A percentile compares a stretch with the other conserved stretches of the same genome.
These are phyloP conservation scores for Drosophila eugracilis DNA, from an alignment of 1,140 invertebrate species.

Conservation along the genomic window DNA sequence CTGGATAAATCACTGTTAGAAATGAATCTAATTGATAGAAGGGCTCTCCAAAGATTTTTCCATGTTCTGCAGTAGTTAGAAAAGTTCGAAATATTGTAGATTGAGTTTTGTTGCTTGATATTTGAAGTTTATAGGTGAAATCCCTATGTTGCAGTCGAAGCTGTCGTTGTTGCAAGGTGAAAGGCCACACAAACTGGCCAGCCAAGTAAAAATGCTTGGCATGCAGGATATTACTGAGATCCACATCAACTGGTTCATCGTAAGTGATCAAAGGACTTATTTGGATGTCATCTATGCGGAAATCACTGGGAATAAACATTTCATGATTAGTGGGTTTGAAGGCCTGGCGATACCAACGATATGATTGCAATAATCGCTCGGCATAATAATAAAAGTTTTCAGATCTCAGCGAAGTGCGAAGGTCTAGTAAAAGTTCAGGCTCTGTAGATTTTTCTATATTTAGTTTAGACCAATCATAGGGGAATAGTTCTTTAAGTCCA, in stretches of 20 bases:
- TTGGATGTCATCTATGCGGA: slow-evolving; percentile 15
- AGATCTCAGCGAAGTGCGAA: slow-evolving; percentile 27
- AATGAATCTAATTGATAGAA: slow-evolving; percentile 56
- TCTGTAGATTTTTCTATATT: background rate
- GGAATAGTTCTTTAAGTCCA: slow-evolving; percentile 35
- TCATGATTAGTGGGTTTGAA: slow-evolving; percentile 11
- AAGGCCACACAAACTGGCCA: slow-evolving; percentile 50
- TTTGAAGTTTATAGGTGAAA: slow-evolving; percentile 31
- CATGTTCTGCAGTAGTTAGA: slow-evolving; percentile 30
- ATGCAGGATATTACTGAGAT: slow-evolving; percentile 48
- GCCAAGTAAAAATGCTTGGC: slow-evolving; percentile 31
- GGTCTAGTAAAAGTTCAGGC: slow-evolving; percentile 17
- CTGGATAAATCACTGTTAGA: slow-evolving; percentile 37
- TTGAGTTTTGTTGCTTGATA: slow-evolving; percentile 51
- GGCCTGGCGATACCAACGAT: slow-evolving; percentile 17
- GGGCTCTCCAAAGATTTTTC: slow-evolving; percentile 20
- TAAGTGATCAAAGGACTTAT: slow-evolving; percentile 37
- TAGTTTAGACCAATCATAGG: slow-evolving; percentile 40
- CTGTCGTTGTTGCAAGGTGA: slow-evolving; percentile 23
- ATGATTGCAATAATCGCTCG: slow-evolving; percentile 27
- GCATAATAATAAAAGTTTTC: slow-evolving; percentile 44
- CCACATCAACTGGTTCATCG: slow-evolving; percentile 41
- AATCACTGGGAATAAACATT: slow-evolving; percentile 13
- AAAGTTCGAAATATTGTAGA: slow-evolving; percentile 37
- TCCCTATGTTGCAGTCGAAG: slow-evolving; percentile 40